Conservation (phyloP, 1,140 invertebrate genomes). For the Dreissena polymorpha region DNA sequence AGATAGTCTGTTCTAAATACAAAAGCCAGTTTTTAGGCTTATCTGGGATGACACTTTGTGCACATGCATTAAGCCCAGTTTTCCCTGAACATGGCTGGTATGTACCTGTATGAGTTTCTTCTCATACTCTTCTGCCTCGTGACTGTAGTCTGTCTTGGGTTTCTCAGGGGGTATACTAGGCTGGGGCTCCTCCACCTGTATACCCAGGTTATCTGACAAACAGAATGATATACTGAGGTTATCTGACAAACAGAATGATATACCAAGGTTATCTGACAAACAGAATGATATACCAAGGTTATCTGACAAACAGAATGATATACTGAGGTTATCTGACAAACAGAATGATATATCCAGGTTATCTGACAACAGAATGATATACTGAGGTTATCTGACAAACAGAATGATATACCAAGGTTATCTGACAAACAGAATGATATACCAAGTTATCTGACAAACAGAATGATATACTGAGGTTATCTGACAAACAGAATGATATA, state of each 20-base stretch:
- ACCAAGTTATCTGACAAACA: slow-evolving; percentile 4
- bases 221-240: not conserved
- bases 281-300: not conserved
- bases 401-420: not conserved
- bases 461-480: not conserved
- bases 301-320: too few relatives aligned
- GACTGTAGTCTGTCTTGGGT: slow-evolving; percentile 81
- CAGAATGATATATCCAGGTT: not conserved
- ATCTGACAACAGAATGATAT: too few relatives aligned
- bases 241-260: too few relatives aligned
- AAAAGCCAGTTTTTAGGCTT: too few relatives aligned
- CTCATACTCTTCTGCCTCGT: slow-evolving; percentile 92
- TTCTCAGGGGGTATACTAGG: slow-evolving; percentile 77
- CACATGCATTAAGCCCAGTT: too few relatives aligned
- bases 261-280: slow-evolving; percentile 2
- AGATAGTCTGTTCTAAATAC: too few relatives aligned
- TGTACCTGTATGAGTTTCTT: slow-evolving; percentile 92
- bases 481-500: too few relatives aligned
- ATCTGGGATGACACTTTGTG: too few relatives aligned
- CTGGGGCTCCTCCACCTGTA: slow-evolving; percentile 75
- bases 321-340: slow-evolving; percentile 7
- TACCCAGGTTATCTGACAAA: slow-evolving; percentile 70
- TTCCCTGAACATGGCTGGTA: not conserved
- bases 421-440: too few relatives aligned
- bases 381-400: slow-evolving; percentile 6